Percentiles rank a stretch among this genome's conserved stretches.
These are phyloP conservation scores for Eupeodes luniger DNA, from an alignment of 2,888 invertebrate species.

Conservation along the genomic window DNA sequence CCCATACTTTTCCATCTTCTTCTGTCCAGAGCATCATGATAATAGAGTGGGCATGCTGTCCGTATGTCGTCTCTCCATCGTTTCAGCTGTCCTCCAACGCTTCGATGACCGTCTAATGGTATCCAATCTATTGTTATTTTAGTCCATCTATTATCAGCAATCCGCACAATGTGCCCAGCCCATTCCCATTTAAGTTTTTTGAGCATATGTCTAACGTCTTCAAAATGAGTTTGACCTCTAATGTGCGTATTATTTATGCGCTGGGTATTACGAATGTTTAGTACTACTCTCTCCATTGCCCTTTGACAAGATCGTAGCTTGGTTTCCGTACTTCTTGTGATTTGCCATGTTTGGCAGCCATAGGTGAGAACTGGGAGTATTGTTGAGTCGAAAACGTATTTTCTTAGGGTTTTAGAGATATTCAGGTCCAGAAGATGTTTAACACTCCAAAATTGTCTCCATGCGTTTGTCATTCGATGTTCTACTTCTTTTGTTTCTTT, in stretches of 20 bases:
- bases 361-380: not conserved
- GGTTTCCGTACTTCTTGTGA: no score
- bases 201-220: no score
- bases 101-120: not conserved
- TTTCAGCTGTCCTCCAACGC: not conserved
- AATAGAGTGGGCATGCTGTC: not conserved
- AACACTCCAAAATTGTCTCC: not conserved
- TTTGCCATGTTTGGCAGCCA: not conserved
- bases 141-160: not conserved
- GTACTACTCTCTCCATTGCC: no score
- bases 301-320: no score
- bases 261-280: no score
- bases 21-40: not conserved
- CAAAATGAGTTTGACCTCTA: no score
- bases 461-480: not conserved
- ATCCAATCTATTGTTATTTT: not conserved
- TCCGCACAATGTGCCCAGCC: not conserved
- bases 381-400: not conserved
- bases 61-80: not conserved
- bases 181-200: no score
- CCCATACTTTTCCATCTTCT: not conserved
- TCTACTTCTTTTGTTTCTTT: conserved; percentile 2
- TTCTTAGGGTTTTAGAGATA: not conserved
- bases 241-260: no score
- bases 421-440: not conserved